Evolutionary conservation across 2,888 invertebrate genomes (phyloP).

Genomic region (Micropterix aruncella): DNA sequence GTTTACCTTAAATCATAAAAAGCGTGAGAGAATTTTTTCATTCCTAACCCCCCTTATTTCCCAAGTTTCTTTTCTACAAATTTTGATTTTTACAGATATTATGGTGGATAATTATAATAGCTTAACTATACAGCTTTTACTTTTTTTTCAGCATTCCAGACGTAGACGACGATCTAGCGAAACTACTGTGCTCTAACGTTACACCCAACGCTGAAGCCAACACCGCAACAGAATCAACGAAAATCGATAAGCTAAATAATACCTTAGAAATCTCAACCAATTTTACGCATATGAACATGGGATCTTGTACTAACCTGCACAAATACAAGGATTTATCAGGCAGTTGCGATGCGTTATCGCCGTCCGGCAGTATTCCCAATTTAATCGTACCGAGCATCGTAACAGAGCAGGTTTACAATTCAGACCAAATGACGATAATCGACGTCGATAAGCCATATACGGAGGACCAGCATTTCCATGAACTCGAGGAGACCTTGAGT

Average conservation of each 20-base stretch:
- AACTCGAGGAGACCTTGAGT: conserved; percentile 27
- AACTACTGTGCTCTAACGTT: conserved; percentile 29
- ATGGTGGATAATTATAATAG: not conserved
- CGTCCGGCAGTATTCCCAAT: conserved; percentile 34
- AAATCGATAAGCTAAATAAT: conserved; percentile 25
- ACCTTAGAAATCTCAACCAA: conserved; percentile 24
- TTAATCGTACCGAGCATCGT: conserved; percentile 32
- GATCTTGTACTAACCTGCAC: conserved; percentile 30
- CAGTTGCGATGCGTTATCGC: conserved; percentile 21
- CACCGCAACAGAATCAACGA: conserved; percentile 22
- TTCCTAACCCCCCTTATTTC: too few relatives aligned
- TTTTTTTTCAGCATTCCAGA: conserved; percentile 33
- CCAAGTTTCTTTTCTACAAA: too few relatives aligned
- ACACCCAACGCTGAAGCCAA: conserved; percentile 12
- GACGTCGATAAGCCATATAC: conserved; percentile 43
- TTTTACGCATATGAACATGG: conserved; percentile 33
- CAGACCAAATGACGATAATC: conserved; percentile 51
- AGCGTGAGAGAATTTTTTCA: too few relatives aligned
- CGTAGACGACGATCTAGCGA: conserved; percentile 38
- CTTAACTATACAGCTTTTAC: conserved; percentile 2
- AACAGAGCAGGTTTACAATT: conserved; percentile 40
- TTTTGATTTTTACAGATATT: not conserved
- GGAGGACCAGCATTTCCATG: conserved; percentile 30
- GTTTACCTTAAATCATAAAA: too few relatives aligned
- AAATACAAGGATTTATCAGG: conserved; percentile 11